Evolutionary conservation across 2,113 vertebrate species (phyloP), one percentile per base, ranked within the genome.

Genomic region (Syngnathus typhle): DNA sequence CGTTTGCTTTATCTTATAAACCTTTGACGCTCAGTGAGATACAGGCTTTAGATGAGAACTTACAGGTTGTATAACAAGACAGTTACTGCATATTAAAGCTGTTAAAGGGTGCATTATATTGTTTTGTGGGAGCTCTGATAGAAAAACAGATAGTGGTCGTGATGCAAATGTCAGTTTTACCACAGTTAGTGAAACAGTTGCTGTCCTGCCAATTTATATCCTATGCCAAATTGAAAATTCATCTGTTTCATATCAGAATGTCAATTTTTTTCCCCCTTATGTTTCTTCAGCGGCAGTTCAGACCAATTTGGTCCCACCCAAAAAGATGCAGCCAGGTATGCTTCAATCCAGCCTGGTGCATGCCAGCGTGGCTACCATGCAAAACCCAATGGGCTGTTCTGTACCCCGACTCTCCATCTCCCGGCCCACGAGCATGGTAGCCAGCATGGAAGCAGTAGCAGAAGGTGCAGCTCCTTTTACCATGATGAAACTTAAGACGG

Each of bases 401-500:
- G 27, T 93, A 68, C 91, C 93, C 0, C 91, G 94, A 49, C 89
- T 93, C 7, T 92, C 95, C 0, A 62, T 92, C 38, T 87, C 94
- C 9, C 90, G 93, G 0, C 84, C 90, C n/a, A 71, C 92, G 32
- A 91, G 93, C 19, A 82, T 98, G 70, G 90, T 96, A 73, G 91
- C 91, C 78, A 93, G 91, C 69, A 98, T 98, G 91, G 95, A 97
- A 89, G 84, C 85, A 0, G 83, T 90, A 68, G 89, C 89, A 1
- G 88, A 90, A 6, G 85, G 88, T 49, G 77, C 93, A 19, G 90
- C 90, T 15, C 89, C 93, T 52, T 93, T 94, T 66, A 93, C 94
- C 0, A 95, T 98, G 83, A 98, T 98, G 96, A 96, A 98, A 78
- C 93, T 96, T 92, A 97, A 97, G 77, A 97, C 96, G 0, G 96